These are phyloP conservation scores for Gallinago nigripennis DNA, from an alignment of 2,797 vertebrate genomes.

Conservation along the genomic window DNA sequence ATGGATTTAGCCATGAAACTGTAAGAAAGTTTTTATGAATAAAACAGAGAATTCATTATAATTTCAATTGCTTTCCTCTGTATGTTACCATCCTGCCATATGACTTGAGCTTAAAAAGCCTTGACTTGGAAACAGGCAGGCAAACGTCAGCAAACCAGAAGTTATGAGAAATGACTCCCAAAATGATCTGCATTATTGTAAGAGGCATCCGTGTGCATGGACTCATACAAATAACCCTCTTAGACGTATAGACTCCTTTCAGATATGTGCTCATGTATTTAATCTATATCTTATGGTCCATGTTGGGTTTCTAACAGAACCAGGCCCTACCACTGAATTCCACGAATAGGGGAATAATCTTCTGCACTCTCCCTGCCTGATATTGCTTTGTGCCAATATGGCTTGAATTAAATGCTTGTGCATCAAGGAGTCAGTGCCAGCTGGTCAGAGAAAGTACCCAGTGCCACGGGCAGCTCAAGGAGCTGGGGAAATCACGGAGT, in stretches of 20 bases:
- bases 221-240: neutral
- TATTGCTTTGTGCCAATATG: neutral
- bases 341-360: neutral
- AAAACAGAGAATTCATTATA: neutral
- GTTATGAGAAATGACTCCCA: neutral
- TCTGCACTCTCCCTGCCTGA: neutral
- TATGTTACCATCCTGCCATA: neutral
- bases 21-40: neutral
- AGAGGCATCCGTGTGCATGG: neutral
- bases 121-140: neutral
- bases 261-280: neutral
- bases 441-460: neutral
- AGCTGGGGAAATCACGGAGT: neutral
- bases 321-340: neutral
- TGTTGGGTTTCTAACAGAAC: neutral
- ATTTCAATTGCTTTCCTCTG: neutral
- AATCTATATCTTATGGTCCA: neutral
- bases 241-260: neutral
- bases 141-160: neutral
- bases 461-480: neutral
- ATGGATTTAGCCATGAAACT: constrained; percentile 2
- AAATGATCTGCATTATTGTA: neutral
- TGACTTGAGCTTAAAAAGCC: neutral
- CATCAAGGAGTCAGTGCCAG: neutral
- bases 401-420: neutral